Base-by-base conservation (phyloP, 1,140 invertebrate genomes). In the Chrysopa pallens region DNA sequence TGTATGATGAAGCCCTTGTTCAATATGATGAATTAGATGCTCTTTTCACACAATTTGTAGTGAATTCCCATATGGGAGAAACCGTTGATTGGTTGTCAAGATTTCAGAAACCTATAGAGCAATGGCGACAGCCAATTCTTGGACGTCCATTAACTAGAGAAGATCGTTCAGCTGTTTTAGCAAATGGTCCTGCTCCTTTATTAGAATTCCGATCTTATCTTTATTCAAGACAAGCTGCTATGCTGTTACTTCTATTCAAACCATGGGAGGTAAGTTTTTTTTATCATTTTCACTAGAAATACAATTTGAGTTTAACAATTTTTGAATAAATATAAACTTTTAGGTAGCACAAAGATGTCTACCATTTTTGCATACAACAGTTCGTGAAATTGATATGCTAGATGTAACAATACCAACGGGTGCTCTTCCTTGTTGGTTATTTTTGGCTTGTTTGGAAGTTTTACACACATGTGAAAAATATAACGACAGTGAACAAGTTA, bases 1-100 rank as follows among this genome's bases (percentile, higher is more conserved):
- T 97, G 39, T 79, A 85, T 60, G 90, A 94, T 52, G 92, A 97
- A 67, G 88, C 92, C 17, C 64, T 98, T 45, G 82, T 96, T 38
- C 92, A 96, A 55, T 97, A 96, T 65, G 92, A 98, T 67, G 92
- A 96, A 68, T 65, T 96, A 50, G 92, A 96, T 70, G 92, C 92
- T 42, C 71, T 96, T 39, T 96, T 97, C 62, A 91, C 91, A 8
- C 91, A 96, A 66, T 95, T 94, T 68, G 78, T 96, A 33, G 74
- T 92, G 43, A 94, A 94, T 67, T 87, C 86, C 37, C 80, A 84
- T 58, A 71, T 85, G 47, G 84, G 84, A 55, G 82, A 84, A 49
- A 76, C 75, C 56, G 79, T 85, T 45, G 72, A 72, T 43, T 93
- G 89, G 89, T 61, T 92, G 45, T 67, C 64, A 38, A 72, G 73